Conservation (phyloP, 2,113 vertebrate genomes). For the Mus pahari region DNA sequence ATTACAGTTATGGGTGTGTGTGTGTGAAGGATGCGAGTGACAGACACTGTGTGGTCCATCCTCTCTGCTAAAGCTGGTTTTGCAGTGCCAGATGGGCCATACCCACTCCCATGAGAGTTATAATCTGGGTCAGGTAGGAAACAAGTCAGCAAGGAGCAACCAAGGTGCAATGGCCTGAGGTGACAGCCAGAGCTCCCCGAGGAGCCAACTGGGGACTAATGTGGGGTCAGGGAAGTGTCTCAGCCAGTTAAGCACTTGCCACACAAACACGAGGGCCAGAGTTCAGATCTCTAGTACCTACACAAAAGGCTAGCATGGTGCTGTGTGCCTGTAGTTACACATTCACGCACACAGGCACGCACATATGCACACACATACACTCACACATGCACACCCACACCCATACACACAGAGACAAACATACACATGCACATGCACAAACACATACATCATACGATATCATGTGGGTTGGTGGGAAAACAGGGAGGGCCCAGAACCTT, state of each 20-base stretch:
- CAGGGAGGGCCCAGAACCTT: background rate
- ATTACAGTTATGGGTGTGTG: fast-evolving
- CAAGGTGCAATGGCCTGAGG: background rate
- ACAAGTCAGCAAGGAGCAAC: background rate
- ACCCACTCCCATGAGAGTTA: background rate
- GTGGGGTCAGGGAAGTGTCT: background rate
- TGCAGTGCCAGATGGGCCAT: background rate
- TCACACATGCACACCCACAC: background rate
- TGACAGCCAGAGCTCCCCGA: background rate
- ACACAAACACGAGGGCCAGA: background rate
- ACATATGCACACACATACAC: no score
- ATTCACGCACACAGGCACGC: background rate
- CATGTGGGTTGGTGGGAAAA: background rate
- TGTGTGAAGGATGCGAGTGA: background rate
- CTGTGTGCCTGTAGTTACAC: no score
- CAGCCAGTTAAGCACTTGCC: background rate
- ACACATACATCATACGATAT: background rate
- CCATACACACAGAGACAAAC: no score
- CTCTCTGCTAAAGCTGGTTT: background rate
- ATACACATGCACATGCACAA: background rate
- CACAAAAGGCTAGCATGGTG: background rate
- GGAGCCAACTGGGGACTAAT: background rate
- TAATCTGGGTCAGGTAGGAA: background rate
- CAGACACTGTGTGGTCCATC: background rate
- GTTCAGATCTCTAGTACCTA: background rate